Evolutionary conservation across 2,888 invertebrate genomes (phyloP).

Genomic region (Trypoxylon attenuatum): DNA sequence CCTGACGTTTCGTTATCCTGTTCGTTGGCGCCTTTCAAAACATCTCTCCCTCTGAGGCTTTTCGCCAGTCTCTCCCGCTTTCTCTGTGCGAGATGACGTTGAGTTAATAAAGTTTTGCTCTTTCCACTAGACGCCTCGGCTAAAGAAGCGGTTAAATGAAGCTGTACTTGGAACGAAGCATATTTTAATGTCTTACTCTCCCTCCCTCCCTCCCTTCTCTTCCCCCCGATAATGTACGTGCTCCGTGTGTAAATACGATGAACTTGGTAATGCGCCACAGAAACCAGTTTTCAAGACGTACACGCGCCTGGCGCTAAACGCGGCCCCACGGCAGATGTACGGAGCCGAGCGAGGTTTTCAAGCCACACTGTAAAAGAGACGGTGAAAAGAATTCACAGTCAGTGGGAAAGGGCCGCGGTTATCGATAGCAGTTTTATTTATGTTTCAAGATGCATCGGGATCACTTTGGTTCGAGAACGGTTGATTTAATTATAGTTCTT

Average conservation of each 20-base stretch:
- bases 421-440: too few species aligned
- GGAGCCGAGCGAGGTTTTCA: too few species aligned
- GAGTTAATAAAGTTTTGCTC: constrained; percentile 56
- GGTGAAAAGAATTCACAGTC: too few species aligned
- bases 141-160: constrained; percentile 57
- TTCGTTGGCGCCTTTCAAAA: not conserved
- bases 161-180: constrained; percentile 57
- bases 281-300: constrained; percentile 48
- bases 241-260: constrained; percentile 56
- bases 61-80: constrained; percentile 27
- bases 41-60: constrained; percentile 13
- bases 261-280: constrained; percentile 46
- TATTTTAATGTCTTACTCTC: constrained; percentile 58
- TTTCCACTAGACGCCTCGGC: constrained; percentile 36
- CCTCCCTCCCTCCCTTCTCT: not conserved
- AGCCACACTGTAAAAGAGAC: too few species aligned
- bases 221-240: constrained; percentile 53
- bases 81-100: constrained; percentile 33
- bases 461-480: too few species aligned
- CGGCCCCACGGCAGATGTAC: too few species aligned
- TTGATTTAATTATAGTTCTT: too few species aligned
- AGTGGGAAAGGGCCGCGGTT: too few species aligned
- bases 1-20: constrained; percentile 1
- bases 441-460: too few species aligned
- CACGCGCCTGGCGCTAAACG: constrained; percentile 30